These are phyloP conservation scores for Onchidella celtica DNA, from an alignment of 2,888 invertebrate species.

Conservation along the genomic window DNA sequence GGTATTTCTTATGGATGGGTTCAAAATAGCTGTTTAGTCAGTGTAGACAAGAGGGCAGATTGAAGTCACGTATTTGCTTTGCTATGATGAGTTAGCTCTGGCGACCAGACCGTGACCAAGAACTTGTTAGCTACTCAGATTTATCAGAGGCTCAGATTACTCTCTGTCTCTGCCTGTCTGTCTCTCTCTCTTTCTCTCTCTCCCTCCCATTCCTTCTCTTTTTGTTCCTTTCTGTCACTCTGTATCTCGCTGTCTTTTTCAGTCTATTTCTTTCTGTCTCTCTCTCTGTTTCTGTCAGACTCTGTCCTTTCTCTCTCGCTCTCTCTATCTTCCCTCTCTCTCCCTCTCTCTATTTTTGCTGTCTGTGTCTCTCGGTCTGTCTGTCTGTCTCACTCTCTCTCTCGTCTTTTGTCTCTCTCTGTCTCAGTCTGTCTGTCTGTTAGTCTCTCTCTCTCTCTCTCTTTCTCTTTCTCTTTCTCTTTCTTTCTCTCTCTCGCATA, in stretches of 20 bases:
- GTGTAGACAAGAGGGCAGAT: no score
- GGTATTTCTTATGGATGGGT: no score
- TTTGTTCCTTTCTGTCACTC: background rate
- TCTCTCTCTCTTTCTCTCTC: background rate
- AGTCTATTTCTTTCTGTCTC: background rate
- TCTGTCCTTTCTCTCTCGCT: background rate
- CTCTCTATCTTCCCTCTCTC: constrained; percentile 1
- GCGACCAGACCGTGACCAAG: no score
- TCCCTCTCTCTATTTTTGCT: background rate
- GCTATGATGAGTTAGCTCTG: no score
- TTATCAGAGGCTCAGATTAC: background rate
- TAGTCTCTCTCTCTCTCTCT: background rate
- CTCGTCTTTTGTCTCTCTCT: background rate
- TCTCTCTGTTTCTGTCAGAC: background rate
- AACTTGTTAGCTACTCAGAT: no score
- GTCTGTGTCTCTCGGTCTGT: background rate
- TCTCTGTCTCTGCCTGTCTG: background rate
- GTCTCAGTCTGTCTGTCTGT: background rate
- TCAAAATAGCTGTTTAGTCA: no score
- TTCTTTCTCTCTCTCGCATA: no score
- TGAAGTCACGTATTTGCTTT: no score
- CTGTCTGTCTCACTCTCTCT: no score
- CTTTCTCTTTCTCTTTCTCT: background rate
- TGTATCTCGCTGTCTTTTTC: background rate
- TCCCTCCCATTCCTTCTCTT: background rate